Conservation (phyloP, 2,797 vertebrate genomes). For the Sciurus vulgaris region DNA sequence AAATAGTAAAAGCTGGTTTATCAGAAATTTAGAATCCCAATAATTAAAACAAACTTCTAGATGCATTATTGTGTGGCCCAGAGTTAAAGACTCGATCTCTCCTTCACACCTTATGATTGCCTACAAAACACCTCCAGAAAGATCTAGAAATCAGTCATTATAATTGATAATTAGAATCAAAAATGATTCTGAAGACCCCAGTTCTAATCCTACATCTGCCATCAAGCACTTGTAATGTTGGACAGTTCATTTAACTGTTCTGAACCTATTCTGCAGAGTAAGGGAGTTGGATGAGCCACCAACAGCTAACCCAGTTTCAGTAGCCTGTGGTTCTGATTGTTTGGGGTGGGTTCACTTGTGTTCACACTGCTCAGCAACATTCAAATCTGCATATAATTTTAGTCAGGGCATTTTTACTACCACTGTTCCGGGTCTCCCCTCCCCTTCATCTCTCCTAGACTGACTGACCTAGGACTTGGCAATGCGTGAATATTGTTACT, state of each 20-base stretch:
- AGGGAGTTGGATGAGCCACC: not conserved
- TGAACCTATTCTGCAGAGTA: not conserved
- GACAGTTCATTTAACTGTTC: not conserved
- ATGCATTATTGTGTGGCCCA: not conserved
- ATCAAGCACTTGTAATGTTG: not conserved
- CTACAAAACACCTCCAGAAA: not conserved
- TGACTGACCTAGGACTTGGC: not conserved
- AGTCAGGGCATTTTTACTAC: not conserved
- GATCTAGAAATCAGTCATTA: not conserved
- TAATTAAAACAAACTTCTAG: constrained; percentile 39
- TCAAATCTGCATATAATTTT: not conserved
- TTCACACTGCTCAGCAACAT: not conserved
- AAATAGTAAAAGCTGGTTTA: not conserved
- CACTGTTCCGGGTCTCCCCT: not conserved
- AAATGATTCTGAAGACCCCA: not conserved
- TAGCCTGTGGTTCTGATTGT: not conserved
- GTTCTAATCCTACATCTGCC: not conserved
- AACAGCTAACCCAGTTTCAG: not conserved
- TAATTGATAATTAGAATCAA: not conserved
- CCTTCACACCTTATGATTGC: not conserved
- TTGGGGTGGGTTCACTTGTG: not conserved
- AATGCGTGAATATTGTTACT: not conserved
- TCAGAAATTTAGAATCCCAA: constrained; percentile 34
- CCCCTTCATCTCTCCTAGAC: not conserved
- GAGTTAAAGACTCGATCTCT: not conserved